Conservation (phyloP, 2,113 vertebrate species). For the Enhydra lutris region DNA sequence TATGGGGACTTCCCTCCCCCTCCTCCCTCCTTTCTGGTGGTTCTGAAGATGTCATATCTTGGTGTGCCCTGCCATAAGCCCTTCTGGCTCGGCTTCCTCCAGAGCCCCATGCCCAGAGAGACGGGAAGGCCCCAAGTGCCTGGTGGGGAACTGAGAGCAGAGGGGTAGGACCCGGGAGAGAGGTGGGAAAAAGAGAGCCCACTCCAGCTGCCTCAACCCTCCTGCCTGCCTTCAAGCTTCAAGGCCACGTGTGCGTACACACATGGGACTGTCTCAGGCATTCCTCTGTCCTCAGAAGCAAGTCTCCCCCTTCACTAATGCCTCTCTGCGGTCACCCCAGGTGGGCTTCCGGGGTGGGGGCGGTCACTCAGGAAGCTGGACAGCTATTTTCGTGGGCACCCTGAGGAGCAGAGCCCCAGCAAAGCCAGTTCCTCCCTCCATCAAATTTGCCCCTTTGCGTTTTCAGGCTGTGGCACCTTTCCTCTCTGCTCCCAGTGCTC, state of each 20-base stretch:
- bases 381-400: background rate
- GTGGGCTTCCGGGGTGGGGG: background rate
- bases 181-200: background rate
- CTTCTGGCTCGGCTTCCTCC: background rate
- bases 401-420: background rate
- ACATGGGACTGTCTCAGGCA: background rate
- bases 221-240: too few relatives aligned
- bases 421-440: background rate
- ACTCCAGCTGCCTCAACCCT: background rate
- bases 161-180: background rate
- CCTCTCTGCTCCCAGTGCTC: background rate
- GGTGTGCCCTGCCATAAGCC: background rate
- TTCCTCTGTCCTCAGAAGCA: background rate
- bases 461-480: background rate
- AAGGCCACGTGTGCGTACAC: rapidly evolving
- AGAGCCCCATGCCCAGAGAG: background rate
- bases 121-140: background rate
- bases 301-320: background rate
- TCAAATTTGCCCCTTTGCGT: background rate
- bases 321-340: background rate
- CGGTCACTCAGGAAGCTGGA: background rate
- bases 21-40: rapidly evolving
- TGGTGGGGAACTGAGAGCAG: background rate
- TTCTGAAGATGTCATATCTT: background rate
- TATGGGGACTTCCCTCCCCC: background rate